These are phyloP conservation scores for Venustaconcha ellipsiformis DNA, from an alignment of 1,140 invertebrate species.

Conservation along the genomic window DNA sequence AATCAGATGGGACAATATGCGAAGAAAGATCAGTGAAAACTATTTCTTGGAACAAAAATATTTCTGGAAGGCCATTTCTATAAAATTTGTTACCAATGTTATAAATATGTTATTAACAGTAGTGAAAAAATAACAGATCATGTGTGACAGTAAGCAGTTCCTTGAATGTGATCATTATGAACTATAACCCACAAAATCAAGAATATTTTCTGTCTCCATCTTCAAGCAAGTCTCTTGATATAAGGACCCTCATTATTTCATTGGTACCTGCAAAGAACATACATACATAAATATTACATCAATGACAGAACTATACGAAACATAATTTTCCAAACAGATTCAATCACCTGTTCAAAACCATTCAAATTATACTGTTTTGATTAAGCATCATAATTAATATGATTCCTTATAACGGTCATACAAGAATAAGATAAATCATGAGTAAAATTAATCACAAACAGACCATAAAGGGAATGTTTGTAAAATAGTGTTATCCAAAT, in stretches of 20 bases:
- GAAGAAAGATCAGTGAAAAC: too few relatives aligned
- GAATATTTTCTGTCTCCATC: slow-evolving; percentile 45
- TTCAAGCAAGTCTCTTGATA: slow-evolving; percentile 70
- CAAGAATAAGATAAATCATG: not conserved
- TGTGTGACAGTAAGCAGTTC: too few relatives aligned
- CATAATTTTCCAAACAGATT: slow-evolving; percentile 11
- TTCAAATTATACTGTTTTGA: not conserved
- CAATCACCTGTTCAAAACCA: slow-evolving; percentile 3
- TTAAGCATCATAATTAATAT: not conserved
- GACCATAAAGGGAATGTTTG: too few relatives aligned
- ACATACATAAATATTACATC: not conserved
- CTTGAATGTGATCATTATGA: too few relatives aligned
- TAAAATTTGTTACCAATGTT: too few relatives aligned
- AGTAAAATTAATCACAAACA: too few relatives aligned
- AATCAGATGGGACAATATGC: too few relatives aligned
- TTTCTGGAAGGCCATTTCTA: too few relatives aligned
- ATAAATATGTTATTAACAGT: too few relatives aligned
- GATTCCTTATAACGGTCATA: not conserved
- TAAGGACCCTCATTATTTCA: slow-evolving; percentile 75
- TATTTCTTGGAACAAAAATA: too few relatives aligned
- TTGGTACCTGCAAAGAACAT: slow-evolving; percentile 71
- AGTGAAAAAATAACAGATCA: too few relatives aligned
- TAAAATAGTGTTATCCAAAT: too few relatives aligned
- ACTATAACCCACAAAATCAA: not conserved
- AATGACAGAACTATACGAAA: slow-evolving; percentile 4